phyloP scores from a whole-genome alignment of 2,797 vertebrate genomes.

The Hylomyscus alleni region DNA sequence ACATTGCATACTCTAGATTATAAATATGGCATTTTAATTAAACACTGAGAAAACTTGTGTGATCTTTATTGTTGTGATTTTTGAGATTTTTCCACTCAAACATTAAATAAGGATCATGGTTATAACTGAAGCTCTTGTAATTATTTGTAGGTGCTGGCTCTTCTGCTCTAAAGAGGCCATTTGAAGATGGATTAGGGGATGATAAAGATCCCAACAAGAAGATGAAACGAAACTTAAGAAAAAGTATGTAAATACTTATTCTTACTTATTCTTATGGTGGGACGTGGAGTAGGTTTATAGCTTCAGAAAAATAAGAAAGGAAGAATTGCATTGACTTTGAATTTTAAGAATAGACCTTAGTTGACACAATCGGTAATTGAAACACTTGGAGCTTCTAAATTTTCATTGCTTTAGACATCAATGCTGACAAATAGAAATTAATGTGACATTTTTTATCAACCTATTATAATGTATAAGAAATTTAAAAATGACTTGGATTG shows the following conservation, averaged over 20 bases:
- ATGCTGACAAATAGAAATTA: slow-evolving; percentile 55
- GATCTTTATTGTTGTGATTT: neutral
- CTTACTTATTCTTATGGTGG: slow-evolving; percentile 51
- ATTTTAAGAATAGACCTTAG: slow-evolving; percentile 31
- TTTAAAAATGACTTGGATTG: slow-evolving; percentile 50
- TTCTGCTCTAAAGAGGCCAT: slow-evolving; percentile 96
- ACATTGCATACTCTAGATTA: slow-evolving; percentile 45
- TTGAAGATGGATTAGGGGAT: slow-evolving; percentile 95
- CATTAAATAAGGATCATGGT: neutral
- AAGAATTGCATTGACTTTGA: slow-evolving; percentile 57
- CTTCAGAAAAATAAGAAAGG: slow-evolving; percentile 63
- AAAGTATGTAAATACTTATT: slow-evolving; percentile 91
- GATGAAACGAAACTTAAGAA: slow-evolving; percentile 98
- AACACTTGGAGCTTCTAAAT: neutral
- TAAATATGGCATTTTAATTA: slow-evolving; percentile 45
- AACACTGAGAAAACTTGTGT: neutral
- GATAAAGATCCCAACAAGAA: slow-evolving; percentile 99
- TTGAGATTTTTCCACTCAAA: slow-evolving; percentile 53
- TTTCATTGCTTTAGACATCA: slow-evolving; percentile 59
- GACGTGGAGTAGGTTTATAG: slow-evolving; percentile 56
- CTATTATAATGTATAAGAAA: slow-evolving; percentile 43
- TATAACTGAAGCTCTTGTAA: slow-evolving; percentile 64
- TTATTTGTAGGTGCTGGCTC: slow-evolving; percentile 89
- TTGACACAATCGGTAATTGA: neutral
- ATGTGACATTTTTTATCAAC: slow-evolving; percentile 8